Evolutionary conservation across 2,888 invertebrate species (phyloP), one percentile per base, ranked within the genome.

Genomic region (Synergus laeviventris): DNA sequence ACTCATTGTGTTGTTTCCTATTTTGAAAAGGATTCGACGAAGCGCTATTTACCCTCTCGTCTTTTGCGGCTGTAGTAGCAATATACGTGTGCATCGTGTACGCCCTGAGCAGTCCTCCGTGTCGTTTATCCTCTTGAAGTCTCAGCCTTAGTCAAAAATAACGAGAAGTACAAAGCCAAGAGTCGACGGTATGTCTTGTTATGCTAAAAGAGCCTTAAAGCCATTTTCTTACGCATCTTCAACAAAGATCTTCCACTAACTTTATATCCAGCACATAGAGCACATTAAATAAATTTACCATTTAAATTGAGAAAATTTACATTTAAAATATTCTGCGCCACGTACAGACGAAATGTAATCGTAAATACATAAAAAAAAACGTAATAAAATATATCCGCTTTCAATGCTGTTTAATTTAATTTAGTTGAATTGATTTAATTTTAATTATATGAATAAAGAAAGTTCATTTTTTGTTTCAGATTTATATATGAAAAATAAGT

Each of bases 21-120:
- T 38, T 77, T 79, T 64, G 36, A 74, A 54, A 77, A 87, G 89
- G 83, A 83, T 83, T 84, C 78, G 83, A 86, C 75, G 86, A 85
- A 21, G 86, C 86, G 16, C 76, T 88, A 66, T 89, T 89, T 79
- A 87, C 88, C 18, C 80, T 87, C 73, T 80, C 81, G 61, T 80
- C 88, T 38, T 85, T 89, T 73, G 81, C 84, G 56, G 81, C 82
- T 76, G 87, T 87, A 75, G 79, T 88, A 66, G 79, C 82, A n/a
- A 74, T 88, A 76, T 89, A 87, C 82, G 80, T 82, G 54, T 82
- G 76, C 81, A 83, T 87, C 77, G 86, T 89, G 56, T 87, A 87
- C 83, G 82, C 81, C 64, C 74, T 89, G 77, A 88, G 86, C 79
- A 86, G 84, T 62, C 79, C 86, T 1, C 85, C 86, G 31, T 75